A percentile compares a stretch with the other conserved stretches of the same genome.
These are phyloP conservation scores for Zygothrica quintamaculata DNA, from an alignment of 2,888 invertebrate genomes.

Conservation along the genomic window DNA sequence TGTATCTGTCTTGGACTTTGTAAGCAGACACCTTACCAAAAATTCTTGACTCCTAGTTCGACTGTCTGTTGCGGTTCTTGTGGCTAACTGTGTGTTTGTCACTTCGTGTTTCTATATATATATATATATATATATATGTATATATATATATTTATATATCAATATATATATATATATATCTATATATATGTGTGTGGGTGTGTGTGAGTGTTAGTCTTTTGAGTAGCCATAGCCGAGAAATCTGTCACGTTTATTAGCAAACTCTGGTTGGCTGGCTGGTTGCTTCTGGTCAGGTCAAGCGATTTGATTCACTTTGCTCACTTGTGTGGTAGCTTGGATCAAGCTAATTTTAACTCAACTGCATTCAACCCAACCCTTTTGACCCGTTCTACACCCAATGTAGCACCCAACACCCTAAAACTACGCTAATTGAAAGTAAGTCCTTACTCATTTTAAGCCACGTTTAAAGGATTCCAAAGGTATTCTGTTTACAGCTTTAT, in stretches of 20 bases:
- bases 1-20: slow-evolving; percentile 31
- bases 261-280: slow-evolving; percentile 10
- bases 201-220: slow-evolving; percentile 39
- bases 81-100: slow-evolving; percentile 9
- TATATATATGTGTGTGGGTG: neutral
- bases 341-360: slow-evolving; percentile 1
- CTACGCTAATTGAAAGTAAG: neutral
- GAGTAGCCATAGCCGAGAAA: slow-evolving; percentile 40
- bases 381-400: neutral
- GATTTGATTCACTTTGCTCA: slow-evolving; percentile 14
- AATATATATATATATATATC: neutral
- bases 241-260: slow-evolving; percentile 61
- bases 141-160: too few species aligned
- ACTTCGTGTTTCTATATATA: slow-evolving; percentile 7
- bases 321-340: neutral
- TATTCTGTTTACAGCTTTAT: too few species aligned
- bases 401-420: neutral
- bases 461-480: neutral
- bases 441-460: neutral
- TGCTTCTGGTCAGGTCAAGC: slow-evolving; percentile 24
- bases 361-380: neutral
- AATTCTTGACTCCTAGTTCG: slow-evolving; percentile 22
- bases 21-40: slow-evolving; percentile 26
- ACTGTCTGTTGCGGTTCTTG: slow-evolving; percentile 35
- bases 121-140: neutral